Conservation (phyloP, 2,888 invertebrate species). For the Mystacides longicornis region DNA sequence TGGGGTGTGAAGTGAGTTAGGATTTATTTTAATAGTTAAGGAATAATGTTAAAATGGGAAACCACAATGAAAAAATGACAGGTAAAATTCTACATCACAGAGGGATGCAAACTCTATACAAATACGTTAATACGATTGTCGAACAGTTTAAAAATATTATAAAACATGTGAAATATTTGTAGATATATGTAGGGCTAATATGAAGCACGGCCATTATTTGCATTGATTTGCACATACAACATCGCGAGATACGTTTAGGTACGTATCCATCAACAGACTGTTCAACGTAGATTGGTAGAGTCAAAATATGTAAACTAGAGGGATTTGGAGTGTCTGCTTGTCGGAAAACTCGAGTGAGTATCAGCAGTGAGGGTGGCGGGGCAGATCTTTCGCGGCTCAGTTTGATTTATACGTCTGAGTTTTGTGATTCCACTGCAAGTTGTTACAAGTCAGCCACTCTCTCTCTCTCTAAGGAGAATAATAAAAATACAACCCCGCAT, state of each 20-base stretch:
- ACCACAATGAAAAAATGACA: too few species aligned
- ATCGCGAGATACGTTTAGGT: not conserved
- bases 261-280: not conserved
- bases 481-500: conserved; percentile 6
- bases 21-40: too few species aligned
- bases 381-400: not conserved
- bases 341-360: not conserved
- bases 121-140: too few species aligned
- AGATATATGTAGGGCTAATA: too few species aligned
- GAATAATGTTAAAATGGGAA: too few species aligned
- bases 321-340: not conserved
- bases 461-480: not conserved
- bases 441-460: not conserved
- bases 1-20: too few species aligned
- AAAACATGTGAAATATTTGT: not conserved
- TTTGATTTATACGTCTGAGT: conserved; percentile 15
- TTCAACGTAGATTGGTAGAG: not conserved
- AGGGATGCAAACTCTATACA: too few species aligned
- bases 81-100: too few species aligned
- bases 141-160: too few species aligned
- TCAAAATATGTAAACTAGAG: not conserved
- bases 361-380: not conserved
- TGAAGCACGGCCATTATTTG: too few species aligned
- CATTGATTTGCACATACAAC: not conserved
- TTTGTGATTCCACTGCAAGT: conserved; percentile 12